A percentile compares a stretch with the other conserved stretches of the same genome.
Evolutionary conservation across 2,113 vertebrate genomes (phyloP).

Genomic region (Saguinus imperator): DNA sequence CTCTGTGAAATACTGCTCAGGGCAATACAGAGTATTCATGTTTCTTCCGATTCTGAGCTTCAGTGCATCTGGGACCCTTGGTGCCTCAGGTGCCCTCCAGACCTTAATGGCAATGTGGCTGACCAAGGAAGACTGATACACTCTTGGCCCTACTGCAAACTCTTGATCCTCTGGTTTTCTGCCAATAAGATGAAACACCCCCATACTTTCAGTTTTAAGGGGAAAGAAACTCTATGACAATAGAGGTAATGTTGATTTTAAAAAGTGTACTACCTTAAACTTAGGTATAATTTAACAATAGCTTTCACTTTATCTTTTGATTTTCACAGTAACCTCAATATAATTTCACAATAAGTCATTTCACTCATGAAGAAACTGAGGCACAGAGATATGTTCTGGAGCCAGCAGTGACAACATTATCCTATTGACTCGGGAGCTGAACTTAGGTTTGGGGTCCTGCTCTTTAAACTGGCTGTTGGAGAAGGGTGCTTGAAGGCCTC

Average conservation of each 20-base stretch:
- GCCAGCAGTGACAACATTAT: background rate
- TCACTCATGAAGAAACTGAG: background rate
- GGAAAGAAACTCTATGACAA: background rate
- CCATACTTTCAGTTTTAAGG: background rate
- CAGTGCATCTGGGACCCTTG: background rate
- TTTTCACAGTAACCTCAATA: background rate
- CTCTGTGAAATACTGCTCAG: background rate
- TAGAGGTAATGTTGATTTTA: background rate
- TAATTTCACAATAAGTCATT: background rate
- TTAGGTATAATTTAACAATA: background rate
- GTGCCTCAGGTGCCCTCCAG: background rate
- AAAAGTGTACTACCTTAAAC: background rate
- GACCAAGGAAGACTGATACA: background rate
- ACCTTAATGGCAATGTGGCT: background rate
- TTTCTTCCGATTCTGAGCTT: background rate
- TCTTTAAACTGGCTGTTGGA: background rate
- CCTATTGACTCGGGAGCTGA: background rate
- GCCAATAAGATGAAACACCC: background rate
- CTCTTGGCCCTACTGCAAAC: background rate
- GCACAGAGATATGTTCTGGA: background rate
- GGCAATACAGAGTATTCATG: rapidly evolving
- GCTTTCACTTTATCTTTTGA: background rate
- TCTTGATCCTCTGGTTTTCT: background rate
- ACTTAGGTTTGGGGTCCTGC: background rate
- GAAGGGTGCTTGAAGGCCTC: background rate